These are phyloP conservation scores for Aegithalos caudatus DNA, from an alignment of 2,113 vertebrate species.

Conservation along the genomic window DNA sequence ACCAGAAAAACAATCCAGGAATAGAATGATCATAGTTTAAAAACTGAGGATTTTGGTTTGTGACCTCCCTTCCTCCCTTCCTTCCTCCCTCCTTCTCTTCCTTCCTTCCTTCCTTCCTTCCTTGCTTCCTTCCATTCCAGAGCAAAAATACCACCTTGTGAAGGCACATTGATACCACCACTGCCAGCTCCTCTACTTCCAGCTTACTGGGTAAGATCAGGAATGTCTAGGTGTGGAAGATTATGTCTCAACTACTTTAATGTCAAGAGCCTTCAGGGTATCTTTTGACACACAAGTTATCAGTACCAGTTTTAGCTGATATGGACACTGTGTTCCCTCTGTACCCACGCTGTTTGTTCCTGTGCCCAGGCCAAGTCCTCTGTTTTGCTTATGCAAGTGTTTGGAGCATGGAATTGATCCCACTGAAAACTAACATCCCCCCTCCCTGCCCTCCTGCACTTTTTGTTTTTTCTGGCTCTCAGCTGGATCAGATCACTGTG, in stretches of 20 bases:
- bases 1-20: conserved; percentile 34
- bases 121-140: not conserved
- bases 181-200: not conserved
- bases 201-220: not conserved
- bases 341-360: not conserved
- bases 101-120: no score
- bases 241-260: not conserved
- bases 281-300: not conserved
- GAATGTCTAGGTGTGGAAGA: not conserved
- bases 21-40: not conserved
- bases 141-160: not conserved
- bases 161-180: not conserved
- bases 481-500: not conserved
- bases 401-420: not conserved
- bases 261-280: not conserved
- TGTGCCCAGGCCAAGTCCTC: not conserved
- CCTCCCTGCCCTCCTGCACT: accelerated
- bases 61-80: no score
- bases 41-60: not conserved
- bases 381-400: not conserved
- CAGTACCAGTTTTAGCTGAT: not conserved
- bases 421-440: not conserved
- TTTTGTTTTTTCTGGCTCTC: not conserved
- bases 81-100: not conserved
- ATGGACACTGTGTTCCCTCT: not conserved